These are phyloP conservation scores for Sebastes alutus DNA, from an alignment of 2,797 vertebrate genomes.

Conservation along the genomic window DNA sequence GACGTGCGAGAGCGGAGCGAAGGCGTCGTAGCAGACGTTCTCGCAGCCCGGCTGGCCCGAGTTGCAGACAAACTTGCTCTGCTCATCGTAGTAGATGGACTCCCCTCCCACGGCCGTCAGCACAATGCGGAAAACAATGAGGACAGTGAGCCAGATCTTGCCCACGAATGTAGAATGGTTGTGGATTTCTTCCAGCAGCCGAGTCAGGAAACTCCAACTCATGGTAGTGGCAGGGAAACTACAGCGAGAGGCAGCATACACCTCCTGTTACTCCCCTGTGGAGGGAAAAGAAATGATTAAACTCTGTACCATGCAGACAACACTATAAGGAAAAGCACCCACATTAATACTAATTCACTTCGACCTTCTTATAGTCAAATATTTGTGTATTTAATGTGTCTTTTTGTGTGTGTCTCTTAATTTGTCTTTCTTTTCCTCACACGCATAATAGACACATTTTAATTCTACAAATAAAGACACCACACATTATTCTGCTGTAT, in stretches of 20 bases:
- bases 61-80: slow-evolving; percentile 96
- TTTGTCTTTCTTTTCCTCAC: slow-evolving; percentile 10
- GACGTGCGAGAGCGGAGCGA: slow-evolving; percentile 93
- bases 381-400: not conserved
- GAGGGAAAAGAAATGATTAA: slow-evolving; percentile 24
- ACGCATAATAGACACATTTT: slow-evolving; percentile 8
- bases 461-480: slow-evolving; percentile 20
- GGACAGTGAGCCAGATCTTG: slow-evolving; percentile 94
- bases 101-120: slow-evolving; percentile 95
- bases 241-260: slow-evolving; percentile 36
- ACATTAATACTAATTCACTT: not conserved
- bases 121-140: slow-evolving; percentile 95
- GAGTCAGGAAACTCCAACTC: slow-evolving; percentile 98
- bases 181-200: slow-evolving; percentile 96
- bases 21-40: slow-evolving; percentile 94
- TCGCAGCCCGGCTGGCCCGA: slow-evolving; percentile 94
- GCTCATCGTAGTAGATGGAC: slow-evolving; percentile 96
- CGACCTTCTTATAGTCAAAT: not conserved
- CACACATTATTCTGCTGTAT: not conserved
- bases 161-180: slow-evolving; percentile 97
- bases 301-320: not conserved
- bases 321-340: not conserved
- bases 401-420: slow-evolving; percentile 1
- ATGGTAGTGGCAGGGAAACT: slow-evolving; percentile 79
- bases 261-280: slow-evolving; percentile 52